Evolutionary conservation across 1,140 invertebrate genomes (phyloP), one percentile per base, ranked within the genome.

Genomic region (Drosophila arizonae): DNA sequence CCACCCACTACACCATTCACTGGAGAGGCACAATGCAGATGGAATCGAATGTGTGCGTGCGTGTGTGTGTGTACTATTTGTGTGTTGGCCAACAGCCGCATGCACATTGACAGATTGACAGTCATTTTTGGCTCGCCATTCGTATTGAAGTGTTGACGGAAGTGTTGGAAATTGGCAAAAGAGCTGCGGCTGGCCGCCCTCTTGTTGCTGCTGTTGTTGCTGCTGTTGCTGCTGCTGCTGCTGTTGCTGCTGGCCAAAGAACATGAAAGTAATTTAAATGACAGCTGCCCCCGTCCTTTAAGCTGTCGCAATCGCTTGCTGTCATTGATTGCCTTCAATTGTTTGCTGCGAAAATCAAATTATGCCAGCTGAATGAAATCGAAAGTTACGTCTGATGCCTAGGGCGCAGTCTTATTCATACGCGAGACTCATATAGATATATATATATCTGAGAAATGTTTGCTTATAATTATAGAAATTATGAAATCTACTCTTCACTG

Each of bases 241-340:
- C 13, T 45, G 56, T 39, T 62, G 50, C 26, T 50, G 72, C 26
- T 43, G 39, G 13, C 36, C 30, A 55, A 43, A 77, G 79, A 88
- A 88, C 84, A 88, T 77, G 77, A 89, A 88, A 78, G 79, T 72
- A 88, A 88, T 88, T 88, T 88, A 77, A 88, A 78, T 75, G 77
- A 68, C 65, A 72, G 46, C 46, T 30, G 30, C 54, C 45, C 43
- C 46, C 51, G 17, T 28, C 45, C 17, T 36, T 39, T 11, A 54
- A 52, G 50, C 58, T 48, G 17, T 15, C 45, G 33, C 55, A 57
- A 50, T 50, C 30, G 30, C 33, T 15, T 46, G 41, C 21, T 45
- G 46, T 30, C 70, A 62, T 69, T 85, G 81, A 85, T 84, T 85
- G 80, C 57, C 57, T 72, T 60, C 70, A 77, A 86, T 86, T 86